Percentiles rank a stretch among this genome's conserved stretches.
Conservation (phyloP, 2,113 vertebrate genomes). For the Noturus placidus region DNA sequence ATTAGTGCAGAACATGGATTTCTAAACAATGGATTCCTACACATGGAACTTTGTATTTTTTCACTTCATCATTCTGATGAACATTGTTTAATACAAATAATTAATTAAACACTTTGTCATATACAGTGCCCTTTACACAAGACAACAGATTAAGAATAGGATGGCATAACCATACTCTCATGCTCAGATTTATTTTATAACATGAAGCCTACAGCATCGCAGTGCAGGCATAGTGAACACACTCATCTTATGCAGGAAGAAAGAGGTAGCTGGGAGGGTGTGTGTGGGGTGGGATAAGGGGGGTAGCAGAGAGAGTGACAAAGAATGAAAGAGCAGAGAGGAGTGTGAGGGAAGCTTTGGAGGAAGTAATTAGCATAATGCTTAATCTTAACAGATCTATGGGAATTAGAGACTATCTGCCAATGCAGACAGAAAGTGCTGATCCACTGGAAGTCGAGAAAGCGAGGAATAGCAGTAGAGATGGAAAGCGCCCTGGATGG, state of each 20-base stretch:
- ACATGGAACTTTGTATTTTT: not conserved
- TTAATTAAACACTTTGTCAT: not conserved
- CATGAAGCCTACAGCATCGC: not conserved
- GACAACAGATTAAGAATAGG: not conserved
- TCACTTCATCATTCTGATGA: not conserved
- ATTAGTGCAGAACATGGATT: not conserved
- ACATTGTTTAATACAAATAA: not conserved
- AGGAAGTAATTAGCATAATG: slow-evolving; percentile 44
- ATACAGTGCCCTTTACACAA: not conserved
- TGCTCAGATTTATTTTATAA: not conserved
- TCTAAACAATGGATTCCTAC: not conserved
- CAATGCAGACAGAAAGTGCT: slow-evolving; percentile 22
- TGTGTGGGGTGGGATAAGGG: too few relatives aligned
- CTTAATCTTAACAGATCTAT: slow-evolving; percentile 49
- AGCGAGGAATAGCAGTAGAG: not conserved
- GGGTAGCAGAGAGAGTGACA: not conserved
- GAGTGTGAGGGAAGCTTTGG: not conserved
- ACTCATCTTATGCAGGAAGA: slow-evolving; percentile 21
- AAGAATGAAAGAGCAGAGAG: slow-evolving; percentile 19
- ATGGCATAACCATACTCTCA: not conserved
- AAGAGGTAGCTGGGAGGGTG: not conserved
- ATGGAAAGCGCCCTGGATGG: not conserved
- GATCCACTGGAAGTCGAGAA: slow-evolving; percentile 21
- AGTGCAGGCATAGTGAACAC: slow-evolving; percentile 3
- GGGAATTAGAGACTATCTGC: slow-evolving; percentile 14